Evolutionary conservation across 1,140 invertebrate genomes (phyloP).

Genomic region (Drosophila sulfurigaster): DNA sequence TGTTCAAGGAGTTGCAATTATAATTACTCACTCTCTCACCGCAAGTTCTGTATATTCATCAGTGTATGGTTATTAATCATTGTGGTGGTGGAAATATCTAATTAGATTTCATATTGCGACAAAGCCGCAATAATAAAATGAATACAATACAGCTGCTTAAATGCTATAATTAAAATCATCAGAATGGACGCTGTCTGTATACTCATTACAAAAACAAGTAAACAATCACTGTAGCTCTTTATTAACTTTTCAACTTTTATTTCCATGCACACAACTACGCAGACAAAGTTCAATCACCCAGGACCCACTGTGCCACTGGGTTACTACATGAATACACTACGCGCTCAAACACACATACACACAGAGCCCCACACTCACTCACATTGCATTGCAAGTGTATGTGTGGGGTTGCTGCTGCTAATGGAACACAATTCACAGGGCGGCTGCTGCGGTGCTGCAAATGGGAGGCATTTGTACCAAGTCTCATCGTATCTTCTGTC

Average conservation of each 20-base stretch:
- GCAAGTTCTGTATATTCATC: background rate
- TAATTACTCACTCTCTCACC: background rate
- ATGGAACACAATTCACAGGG: constrained; percentile 78
- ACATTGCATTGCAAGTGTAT: constrained; percentile 30
- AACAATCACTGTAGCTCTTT: constrained; percentile 1
- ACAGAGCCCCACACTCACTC: constrained; percentile 22
- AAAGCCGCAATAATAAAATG: background rate
- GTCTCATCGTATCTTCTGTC: constrained; percentile 34
- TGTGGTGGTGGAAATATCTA: background rate
- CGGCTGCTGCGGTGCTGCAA: constrained; percentile 42
- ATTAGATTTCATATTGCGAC: background rate
- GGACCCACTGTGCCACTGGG: constrained; percentile 47
- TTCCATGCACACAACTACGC: background rate
- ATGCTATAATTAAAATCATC: background rate
- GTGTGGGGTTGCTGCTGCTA: constrained; percentile 73
- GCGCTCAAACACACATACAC: constrained; percentile 23
- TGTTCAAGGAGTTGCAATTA: constrained; percentile 11
- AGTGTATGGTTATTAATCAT: constrained; percentile 1
- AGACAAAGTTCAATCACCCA: constrained; percentile 26
- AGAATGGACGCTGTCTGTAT: background rate
- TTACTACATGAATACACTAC: constrained; percentile 32
- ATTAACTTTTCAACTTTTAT: constrained; percentile 1
- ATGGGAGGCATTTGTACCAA: constrained; percentile 52
- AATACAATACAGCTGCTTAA: background rate
- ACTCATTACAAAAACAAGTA: background rate